phyloP scores from a whole-genome alignment of 2,797 vertebrate genomes.

The Phrynocephalus forsythii region DNA sequence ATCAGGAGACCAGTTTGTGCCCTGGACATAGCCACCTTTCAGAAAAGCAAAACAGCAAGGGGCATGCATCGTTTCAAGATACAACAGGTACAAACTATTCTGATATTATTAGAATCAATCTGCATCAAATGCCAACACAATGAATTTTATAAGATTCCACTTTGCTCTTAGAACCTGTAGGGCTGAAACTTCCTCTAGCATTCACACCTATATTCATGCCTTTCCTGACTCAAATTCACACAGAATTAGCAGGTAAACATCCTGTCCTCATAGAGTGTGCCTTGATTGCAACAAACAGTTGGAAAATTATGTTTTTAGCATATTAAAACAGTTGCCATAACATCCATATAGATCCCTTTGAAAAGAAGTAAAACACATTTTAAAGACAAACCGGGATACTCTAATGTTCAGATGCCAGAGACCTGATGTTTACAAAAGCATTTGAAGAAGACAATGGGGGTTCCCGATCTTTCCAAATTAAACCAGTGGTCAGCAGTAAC shows the following conservation, averaged over 20 bases:
- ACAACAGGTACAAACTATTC: constrained; percentile 72
- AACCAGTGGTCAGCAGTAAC: constrained; percentile 39
- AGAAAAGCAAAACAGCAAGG: constrained; percentile 71
- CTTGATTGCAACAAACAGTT: constrained; percentile 49
- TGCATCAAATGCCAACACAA: constrained; percentile 67
- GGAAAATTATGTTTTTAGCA: constrained; percentile 52
- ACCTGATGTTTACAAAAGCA: constrained; percentile 61
- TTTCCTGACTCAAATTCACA: constrained; percentile 55
- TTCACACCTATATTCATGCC: constrained; percentile 41
- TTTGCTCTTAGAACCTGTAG: constrained; percentile 60
- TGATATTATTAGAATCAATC: constrained; percentile 73
- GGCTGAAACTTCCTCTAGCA: constrained; percentile 61
- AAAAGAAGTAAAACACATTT: constrained; percentile 57
- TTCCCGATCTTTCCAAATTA: constrained; percentile 38
- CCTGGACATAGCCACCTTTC: constrained; percentile 56
- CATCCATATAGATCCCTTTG: constrained; percentile 41
- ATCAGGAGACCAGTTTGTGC: background rate
- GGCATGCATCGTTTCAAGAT: constrained; percentile 69
- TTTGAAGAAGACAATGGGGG: constrained; percentile 67
- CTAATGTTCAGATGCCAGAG: constrained; percentile 9
- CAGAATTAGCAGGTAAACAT: constrained; percentile 54
- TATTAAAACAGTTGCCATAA: constrained; percentile 31
- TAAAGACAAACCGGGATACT: constrained; percentile 66
- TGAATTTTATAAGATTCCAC: constrained; percentile 48
- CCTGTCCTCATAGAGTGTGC: constrained; percentile 55